These are phyloP conservation scores for Diabrotica undecimpunctata DNA, from an alignment of 1,140 invertebrate species.

Conservation along the genomic window DNA sequence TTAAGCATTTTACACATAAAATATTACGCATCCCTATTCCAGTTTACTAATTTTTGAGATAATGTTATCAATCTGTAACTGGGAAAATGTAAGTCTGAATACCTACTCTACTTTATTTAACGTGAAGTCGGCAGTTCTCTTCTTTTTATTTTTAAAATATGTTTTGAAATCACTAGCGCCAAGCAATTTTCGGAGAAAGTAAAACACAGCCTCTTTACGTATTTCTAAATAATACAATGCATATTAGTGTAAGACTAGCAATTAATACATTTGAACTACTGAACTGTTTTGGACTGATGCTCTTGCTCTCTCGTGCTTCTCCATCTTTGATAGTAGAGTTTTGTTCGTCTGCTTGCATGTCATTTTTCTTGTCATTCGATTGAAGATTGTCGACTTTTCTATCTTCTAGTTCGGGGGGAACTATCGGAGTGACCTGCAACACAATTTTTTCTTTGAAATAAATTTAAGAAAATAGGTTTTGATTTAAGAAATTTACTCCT, in stretches of 20 bases:
- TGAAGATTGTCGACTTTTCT: constrained; percentile 19
- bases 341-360: constrained; percentile 36
- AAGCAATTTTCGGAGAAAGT: too few species aligned
- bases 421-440: constrained; percentile 18
- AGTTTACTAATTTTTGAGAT: too few species aligned
- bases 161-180: too few species aligned
- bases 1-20: too few species aligned
- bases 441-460: background rate
- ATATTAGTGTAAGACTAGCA: background rate
- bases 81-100: too few species aligned
- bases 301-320: constrained; percentile 6
- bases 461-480: too few species aligned
- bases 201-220: background rate
- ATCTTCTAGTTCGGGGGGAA: constrained; percentile 19
- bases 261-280: constrained; percentile 7
- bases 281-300: background rate
- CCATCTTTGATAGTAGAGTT: constrained; percentile 33
- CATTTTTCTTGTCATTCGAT: constrained; percentile 33
- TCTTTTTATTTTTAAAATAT: too few species aligned
- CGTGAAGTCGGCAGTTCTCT: too few species aligned
- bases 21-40: too few species aligned
- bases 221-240: background rate
- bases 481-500: constrained; percentile 21
- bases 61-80: too few species aligned
- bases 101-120: too few species aligned